A percentile compares a stretch with the other conserved stretches of the same genome.
These are phyloP conservation scores for Cryptoprocta ferox DNA, from an alignment of 2,797 vertebrate species.

Conservation along the genomic window DNA sequence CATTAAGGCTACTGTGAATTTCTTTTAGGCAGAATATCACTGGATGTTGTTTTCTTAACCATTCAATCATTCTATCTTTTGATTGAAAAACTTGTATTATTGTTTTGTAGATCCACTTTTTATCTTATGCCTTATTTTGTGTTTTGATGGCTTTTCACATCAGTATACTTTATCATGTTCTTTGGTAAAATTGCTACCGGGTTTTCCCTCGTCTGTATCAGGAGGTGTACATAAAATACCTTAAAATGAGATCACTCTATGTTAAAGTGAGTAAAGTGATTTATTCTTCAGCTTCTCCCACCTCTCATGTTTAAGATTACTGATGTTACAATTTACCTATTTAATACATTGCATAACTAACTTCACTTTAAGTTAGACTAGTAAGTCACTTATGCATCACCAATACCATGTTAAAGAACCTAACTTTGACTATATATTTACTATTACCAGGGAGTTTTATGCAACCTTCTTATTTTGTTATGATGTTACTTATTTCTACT, in stretches of 20 bases:
- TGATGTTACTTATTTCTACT: not conserved
- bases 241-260: not conserved
- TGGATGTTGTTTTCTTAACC: not conserved
- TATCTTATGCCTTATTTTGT: too few relatives aligned
- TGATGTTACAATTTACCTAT: too few relatives aligned
- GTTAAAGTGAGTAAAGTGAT: not conserved
- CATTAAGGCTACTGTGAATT: not conserved
- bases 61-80: not conserved
- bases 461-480: not conserved
- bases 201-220: not conserved
- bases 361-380: not conserved
- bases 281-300: not conserved
- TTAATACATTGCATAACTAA: not conserved
- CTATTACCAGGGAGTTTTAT: not conserved
- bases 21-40: not conserved
- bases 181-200: not conserved
- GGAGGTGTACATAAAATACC: not conserved
- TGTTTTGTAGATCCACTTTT: not conserved
- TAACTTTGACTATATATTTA: not conserved
- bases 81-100: not conserved
- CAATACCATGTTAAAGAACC: not conserved
- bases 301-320: not conserved
- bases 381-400: not conserved
- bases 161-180: not conserved
- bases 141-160: not conserved